phyloP scores from a whole-genome alignment of 2,888 invertebrate genomes.

The Chydorus sphaericus region DNA sequence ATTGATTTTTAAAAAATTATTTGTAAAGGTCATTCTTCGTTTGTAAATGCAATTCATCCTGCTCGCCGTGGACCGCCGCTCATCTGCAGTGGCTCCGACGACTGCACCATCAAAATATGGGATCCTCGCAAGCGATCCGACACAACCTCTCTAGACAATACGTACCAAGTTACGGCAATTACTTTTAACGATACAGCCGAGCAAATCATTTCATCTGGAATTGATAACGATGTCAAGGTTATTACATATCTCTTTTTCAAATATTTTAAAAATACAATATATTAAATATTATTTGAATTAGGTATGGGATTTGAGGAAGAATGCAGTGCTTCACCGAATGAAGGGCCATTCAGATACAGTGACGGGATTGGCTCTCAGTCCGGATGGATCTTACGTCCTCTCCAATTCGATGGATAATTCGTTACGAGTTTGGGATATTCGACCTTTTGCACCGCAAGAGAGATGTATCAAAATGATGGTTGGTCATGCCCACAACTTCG shows the following conservation, averaged over 20 bases:
- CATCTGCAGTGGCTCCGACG: constrained; percentile 87
- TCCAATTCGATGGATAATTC: constrained; percentile 97
- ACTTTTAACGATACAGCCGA: constrained; percentile 92
- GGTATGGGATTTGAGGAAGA: constrained; percentile 91
- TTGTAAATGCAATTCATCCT: constrained; percentile 42
- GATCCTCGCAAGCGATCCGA: constrained; percentile 78
- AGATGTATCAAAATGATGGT: constrained; percentile 81
- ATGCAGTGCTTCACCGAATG: constrained; percentile 64
- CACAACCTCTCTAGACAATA: constrained; percentile 48
- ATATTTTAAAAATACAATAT: not conserved
- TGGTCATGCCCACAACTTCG: constrained; percentile 95
- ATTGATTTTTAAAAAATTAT: not conserved
- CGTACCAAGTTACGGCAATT: constrained; percentile 69
- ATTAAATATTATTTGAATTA: constrained; percentile 19
- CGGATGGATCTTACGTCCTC: constrained; percentile 74
- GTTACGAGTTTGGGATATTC: constrained; percentile 88
- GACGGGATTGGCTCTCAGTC: constrained; percentile 70
- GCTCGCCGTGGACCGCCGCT: constrained; percentile 79
- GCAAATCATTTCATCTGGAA: constrained; percentile 83
- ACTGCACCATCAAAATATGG: constrained; percentile 82
- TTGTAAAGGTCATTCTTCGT: constrained; percentile 35
- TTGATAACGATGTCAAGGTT: constrained; percentile 89
- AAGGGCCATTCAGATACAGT: constrained; percentile 91
- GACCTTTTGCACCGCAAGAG: constrained; percentile 85
- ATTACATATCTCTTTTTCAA: not conserved